Evolutionary conservation across 2,113 vertebrate species (phyloP).

Genomic region (Columbina picui): DNA sequence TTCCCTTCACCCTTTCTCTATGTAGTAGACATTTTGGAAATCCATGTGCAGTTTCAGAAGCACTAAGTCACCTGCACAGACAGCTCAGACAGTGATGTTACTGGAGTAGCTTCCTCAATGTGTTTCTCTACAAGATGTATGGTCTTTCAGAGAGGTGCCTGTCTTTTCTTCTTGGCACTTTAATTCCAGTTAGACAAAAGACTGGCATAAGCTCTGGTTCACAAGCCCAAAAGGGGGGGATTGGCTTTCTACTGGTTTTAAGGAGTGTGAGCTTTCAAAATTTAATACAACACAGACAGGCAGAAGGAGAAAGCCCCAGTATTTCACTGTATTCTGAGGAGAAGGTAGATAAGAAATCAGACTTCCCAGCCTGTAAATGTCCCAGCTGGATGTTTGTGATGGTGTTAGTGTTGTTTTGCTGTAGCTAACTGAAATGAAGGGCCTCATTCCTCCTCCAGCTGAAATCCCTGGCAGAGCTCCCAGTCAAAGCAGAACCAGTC

Average conservation of each 20-base stretch:
- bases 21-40: neutral
- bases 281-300: neutral
- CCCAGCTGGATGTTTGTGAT: neutral
- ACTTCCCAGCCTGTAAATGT: neutral
- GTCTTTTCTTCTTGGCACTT: neutral
- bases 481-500: conserved; percentile 38
- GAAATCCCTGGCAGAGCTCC: conserved; percentile 47
- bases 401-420: conserved; percentile 14
- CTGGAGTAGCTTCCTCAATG: neutral
- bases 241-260: neutral
- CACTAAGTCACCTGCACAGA: neutral
- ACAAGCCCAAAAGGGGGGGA: neutral
- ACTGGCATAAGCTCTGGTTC: neutral
- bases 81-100: neutral
- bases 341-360: neutral
- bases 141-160: neutral
- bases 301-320: neutral
- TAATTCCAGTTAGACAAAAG: neutral
- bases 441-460: conserved; percentile 52
- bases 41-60: neutral
- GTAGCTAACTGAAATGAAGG: conserved; percentile 21
- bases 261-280: neutral
- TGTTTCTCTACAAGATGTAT: neutral
- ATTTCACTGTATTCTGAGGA: neutral
- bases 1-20: neutral